These are phyloP conservation scores for Abscondita cerata DNA, from an alignment of 2,888 invertebrate genomes.

Conservation along the genomic window DNA sequence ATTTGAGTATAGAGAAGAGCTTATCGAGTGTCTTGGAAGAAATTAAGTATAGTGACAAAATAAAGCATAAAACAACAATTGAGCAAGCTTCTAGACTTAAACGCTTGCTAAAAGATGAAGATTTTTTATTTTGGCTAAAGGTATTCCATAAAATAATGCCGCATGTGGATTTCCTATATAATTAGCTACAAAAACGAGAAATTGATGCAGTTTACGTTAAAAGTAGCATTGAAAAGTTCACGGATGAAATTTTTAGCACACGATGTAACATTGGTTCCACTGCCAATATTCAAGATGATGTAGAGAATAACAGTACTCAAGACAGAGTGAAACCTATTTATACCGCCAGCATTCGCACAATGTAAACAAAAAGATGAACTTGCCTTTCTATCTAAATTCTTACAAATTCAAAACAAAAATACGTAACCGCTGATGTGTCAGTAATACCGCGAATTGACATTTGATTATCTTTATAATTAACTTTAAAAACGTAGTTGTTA, in stretches of 20 bases:
- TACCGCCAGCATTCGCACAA: too few species aligned
- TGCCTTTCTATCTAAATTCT: too few species aligned
- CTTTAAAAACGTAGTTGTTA: too few species aligned
- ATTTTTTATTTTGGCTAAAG: slow-evolving; percentile 16
- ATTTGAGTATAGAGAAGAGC: slow-evolving; percentile 6
- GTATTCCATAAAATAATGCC: slow-evolving; percentile 19
- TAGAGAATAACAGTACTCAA: not conserved
- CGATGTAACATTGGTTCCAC: not conserved
- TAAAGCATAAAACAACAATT: slow-evolving; percentile 9
- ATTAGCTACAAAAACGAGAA: slow-evolving; percentile 14
- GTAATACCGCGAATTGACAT: too few species aligned
- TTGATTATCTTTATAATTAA: too few species aligned
- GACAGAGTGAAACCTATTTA: too few species aligned
- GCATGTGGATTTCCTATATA: slow-evolving; percentile 13
- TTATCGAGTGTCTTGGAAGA: slow-evolving; percentile 18
- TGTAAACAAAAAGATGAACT: too few species aligned
- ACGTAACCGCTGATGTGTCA: too few species aligned
- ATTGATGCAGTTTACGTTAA: slow-evolving; percentile 12
- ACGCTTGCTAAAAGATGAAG: slow-evolving; percentile 5
- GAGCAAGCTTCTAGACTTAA: slow-evolving; percentile 8
- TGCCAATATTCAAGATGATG: not conserved
- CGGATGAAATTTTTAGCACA: slow-evolving; percentile 1
- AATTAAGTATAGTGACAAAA: slow-evolving; percentile 4
- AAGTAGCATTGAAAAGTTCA: slow-evolving; percentile 5
- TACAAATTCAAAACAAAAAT: too few species aligned